Conservation (phyloP, 2,797 vertebrate species). For the Euthynnus affinis region DNA sequence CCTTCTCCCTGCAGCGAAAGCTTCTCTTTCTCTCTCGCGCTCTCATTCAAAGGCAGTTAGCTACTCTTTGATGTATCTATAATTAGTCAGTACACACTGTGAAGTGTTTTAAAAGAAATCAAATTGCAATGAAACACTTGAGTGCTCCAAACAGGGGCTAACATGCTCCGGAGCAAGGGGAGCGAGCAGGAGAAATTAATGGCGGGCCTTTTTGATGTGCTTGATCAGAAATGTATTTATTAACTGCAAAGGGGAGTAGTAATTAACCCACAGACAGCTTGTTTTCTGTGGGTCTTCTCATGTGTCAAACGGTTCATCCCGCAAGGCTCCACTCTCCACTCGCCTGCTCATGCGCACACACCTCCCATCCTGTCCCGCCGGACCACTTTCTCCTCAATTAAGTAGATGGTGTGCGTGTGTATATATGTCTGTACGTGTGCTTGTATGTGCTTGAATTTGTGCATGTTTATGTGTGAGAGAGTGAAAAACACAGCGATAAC, state of each 20-base stretch:
- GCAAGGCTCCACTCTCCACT: conserved; percentile 71
- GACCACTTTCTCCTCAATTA: conserved; percentile 86
- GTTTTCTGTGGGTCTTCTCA: conserved; percentile 86
- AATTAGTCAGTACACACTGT: conserved; percentile 87
- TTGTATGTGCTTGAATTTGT: not conserved
- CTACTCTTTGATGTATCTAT: conserved; percentile 87
- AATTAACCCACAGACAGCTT: conserved; percentile 89
- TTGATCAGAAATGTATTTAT: conserved; percentile 90
- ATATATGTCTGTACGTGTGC: conserved; percentile 29
- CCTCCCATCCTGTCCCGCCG: conserved; percentile 66
- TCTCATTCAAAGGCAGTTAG: conserved; percentile 85
- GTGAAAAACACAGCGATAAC: conserved; percentile 35
- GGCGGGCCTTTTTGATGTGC: conserved; percentile 84
- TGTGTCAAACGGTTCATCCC: conserved; percentile 86
- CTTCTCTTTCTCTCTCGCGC: conserved; percentile 60
- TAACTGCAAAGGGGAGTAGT: conserved; percentile 86
- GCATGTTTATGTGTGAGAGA: conserved; percentile 27
- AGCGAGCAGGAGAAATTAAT: conserved; percentile 83
- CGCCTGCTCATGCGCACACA: conserved; percentile 62
- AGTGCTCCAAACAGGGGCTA: conserved; percentile 78
- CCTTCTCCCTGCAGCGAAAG: conserved; percentile 69
- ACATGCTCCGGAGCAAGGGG: conserved; percentile 77
- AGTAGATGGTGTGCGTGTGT: conserved; percentile 54
- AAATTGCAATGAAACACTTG: conserved; percentile 86
- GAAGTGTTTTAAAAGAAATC: conserved; percentile 86